Evolutionary conservation across 1,140 invertebrate species (phyloP), one percentile per base, ranked within the genome.

Genomic region (Trachymyrmex cornetzi): DNA sequence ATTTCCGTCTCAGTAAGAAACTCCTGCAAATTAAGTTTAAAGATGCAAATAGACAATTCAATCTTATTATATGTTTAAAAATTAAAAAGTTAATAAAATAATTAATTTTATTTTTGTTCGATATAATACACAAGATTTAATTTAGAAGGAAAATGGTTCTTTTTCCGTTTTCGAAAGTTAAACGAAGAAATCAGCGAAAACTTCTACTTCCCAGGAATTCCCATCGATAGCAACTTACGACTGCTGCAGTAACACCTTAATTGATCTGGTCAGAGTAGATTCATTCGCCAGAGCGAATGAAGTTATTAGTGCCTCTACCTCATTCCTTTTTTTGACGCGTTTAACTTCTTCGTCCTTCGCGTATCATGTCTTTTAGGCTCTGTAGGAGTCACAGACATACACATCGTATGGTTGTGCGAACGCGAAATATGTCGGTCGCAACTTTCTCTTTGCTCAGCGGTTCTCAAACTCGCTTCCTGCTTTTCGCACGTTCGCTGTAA

Each of bases 361-460:
- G 55, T 38, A 9, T 57, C 84, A 69, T 59, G 61, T 67, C 90
- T 86, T 89, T 77, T 75, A 77, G 67, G 69, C 57, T 85, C 74
- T 30, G 5, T 53, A 87, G 59, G 44, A 79, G 16, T 50, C 19
- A 48, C 53, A 61, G 34, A 64, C 72, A 75, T 61, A 81, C 48
- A 90, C 74, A 57, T 74, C 86, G 82, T 84, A 85, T 67, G 89
- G 77, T 91, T 86, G 88, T 87, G 91, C 92, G 92, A 91, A 93
- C 92, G 93, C 91, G 90, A 94, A 94, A 95, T 94, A 94, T 95
- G 93, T 94, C 94, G 94, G 94, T 94, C 94, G 93, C 92, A 91
- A 94, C 94, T 94, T 95, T 95, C 94, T 94, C 94, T 94, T 93
- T 77, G 91, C 44, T 24, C 94, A 94, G 94, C 63, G 94, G 91